Percentiles rank a stretch among this genome's conserved stretches.
Evolutionary conservation across 2,888 invertebrate genomes (phyloP).

Genomic region (Melanargia galathea): DNA sequence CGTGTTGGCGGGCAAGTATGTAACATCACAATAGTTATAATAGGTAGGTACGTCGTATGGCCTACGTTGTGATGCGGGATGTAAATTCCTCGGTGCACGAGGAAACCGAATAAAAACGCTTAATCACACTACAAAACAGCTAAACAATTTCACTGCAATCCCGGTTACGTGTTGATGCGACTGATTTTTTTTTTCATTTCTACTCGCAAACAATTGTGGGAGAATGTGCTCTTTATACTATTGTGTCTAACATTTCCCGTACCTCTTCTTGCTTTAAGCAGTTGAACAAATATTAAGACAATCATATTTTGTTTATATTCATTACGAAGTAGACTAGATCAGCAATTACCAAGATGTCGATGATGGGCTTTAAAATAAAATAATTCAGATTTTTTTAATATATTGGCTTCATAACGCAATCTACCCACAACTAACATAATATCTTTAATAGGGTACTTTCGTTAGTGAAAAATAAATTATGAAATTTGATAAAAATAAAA

Average conservation of each 20-base stretch:
- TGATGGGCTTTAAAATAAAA: too few relatives aligned
- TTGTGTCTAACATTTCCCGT: constrained; percentile 8
- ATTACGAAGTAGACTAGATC: not conserved
- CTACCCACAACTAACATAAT: too few relatives aligned
- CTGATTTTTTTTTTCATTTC: constrained; percentile 70
- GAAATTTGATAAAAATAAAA: too few relatives aligned
- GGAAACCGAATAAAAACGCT: constrained; percentile 54
- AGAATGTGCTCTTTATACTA: constrained; percentile 4
- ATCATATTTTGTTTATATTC: not conserved
- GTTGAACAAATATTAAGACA: not conserved
- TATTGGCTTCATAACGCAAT: too few relatives aligned
- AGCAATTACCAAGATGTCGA: too few relatives aligned
- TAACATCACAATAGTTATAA: too few relatives aligned
- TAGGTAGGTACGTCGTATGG: not conserved
- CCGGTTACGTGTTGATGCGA: constrained; percentile 63
- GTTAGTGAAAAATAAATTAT: too few relatives aligned
- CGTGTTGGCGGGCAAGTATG: too few relatives aligned
- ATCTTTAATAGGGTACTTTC: too few relatives aligned
- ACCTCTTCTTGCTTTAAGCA: not conserved
- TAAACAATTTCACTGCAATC: constrained; percentile 66
- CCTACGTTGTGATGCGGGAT: not conserved
- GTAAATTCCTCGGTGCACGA: not conserved
- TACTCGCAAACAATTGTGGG: constrained; percentile 40
- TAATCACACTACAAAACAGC: constrained; percentile 60
- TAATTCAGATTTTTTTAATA: too few relatives aligned